phyloP scores from a whole-genome alignment of 1,140 invertebrate genomes.

The Drosophila equinoxialis region DNA sequence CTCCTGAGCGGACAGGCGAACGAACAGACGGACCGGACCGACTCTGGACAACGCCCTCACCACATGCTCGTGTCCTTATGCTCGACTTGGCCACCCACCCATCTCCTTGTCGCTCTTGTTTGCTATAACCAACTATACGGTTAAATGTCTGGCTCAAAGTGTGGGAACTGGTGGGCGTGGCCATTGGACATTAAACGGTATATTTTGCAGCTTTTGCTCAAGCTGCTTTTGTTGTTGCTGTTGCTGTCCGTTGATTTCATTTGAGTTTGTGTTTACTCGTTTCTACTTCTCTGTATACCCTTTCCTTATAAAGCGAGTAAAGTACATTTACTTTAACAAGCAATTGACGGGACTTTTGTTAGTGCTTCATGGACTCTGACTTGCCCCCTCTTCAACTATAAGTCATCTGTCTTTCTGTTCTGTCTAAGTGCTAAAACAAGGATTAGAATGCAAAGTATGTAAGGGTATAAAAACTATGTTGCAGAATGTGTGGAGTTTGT shows the following conservation, averaged over 20 bases:
- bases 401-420: no score
- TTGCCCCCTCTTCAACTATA: no score
- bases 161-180: slow-evolving; percentile 76
- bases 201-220: slow-evolving; percentile 70
- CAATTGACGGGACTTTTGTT: no score
- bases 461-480: not conserved
- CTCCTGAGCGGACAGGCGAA: slow-evolving; percentile 17
- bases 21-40: not conserved
- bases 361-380: no score
- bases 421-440: no score
- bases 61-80: no score
- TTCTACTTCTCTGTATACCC: slow-evolving; percentile 50
- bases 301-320: not conserved
- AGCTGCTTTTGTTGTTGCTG: slow-evolving; percentile 62
- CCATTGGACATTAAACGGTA: slow-evolving; percentile 77
- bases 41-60: slow-evolving; percentile 24
- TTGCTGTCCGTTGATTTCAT: slow-evolving; percentile 67
- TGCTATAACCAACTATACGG: slow-evolving; percentile 2
- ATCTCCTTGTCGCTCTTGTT: not conserved
- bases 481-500: not conserved
- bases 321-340: not conserved
- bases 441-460: not conserved
- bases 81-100: not conserved
- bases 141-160: slow-evolving; percentile 42
- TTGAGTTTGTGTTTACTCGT: slow-evolving; percentile 60